Percentiles rank a stretch among this genome's conserved stretches.
Conservation (phyloP, 2,113 vertebrate species). For the Grammatotria lemairii region DNA sequence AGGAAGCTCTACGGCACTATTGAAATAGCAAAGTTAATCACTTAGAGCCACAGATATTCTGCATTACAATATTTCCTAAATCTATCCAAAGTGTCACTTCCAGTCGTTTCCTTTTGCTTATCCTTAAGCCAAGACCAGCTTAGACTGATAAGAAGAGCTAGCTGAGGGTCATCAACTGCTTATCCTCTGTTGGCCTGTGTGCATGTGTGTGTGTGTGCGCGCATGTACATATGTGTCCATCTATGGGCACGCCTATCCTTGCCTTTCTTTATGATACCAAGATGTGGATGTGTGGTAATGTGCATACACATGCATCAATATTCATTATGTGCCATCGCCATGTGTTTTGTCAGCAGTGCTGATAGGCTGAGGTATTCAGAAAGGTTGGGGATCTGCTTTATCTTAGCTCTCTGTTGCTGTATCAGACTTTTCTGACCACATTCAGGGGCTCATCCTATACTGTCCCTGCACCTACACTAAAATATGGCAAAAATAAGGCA, state of each 20-base stretch:
- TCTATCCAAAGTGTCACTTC: conserved; percentile 53
- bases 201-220: neutral
- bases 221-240: neutral
- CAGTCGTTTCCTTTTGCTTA: conserved; percentile 50
- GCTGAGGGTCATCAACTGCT: conserved; percentile 53
- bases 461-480: neutral
- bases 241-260: neutral
- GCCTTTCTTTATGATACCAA: neutral
- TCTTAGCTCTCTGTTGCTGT: conserved; percentile 4
- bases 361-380: conserved; percentile 5
- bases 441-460: neutral
- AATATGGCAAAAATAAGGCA: neutral
- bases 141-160: conserved; percentile 55
- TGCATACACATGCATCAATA: neutral
- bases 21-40: conserved; percentile 30
- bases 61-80: conserved; percentile 27
- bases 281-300: neutral
- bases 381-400: conserved; percentile 13
- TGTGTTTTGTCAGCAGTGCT: conserved; percentile 14
- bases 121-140: conserved; percentile 54
- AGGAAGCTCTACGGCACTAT: neutral
- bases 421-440: conserved; percentile 7
- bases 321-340: neutral
- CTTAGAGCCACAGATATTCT: conserved; percentile 12
- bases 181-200: neutral